Evolutionary conservation across 2,888 invertebrate genomes (phyloP).

Genomic region (Acleris sparsana): DNA sequence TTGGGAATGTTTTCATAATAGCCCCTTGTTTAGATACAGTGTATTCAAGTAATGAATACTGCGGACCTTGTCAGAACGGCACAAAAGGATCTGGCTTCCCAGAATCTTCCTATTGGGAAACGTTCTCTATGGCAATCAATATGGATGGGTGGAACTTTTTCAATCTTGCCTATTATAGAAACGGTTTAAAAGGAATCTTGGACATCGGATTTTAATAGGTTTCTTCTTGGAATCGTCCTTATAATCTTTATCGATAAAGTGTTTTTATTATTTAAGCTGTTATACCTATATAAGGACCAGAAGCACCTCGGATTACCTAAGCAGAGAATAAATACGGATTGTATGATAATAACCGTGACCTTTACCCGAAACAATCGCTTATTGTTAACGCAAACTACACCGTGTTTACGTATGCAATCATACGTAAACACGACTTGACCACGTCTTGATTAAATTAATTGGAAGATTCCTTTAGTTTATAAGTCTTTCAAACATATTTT

Average conservation of each 20-base stretch:
- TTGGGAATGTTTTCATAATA: constrained; percentile 37
- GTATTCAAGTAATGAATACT: constrained; percentile 11
- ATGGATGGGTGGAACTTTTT: neutral
- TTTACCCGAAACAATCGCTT: constrained; percentile 34
- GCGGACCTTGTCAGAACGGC: constrained; percentile 7
- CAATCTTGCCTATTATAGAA: neutral
- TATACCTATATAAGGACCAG: constrained; percentile 37
- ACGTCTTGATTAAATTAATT: neutral
- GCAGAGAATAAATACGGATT: constrained; percentile 20
- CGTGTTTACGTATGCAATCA: constrained; percentile 15
- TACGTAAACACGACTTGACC: neutral
- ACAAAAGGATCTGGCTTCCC: constrained; percentile 8
- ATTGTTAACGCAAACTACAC: constrained; percentile 20
- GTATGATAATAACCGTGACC: constrained; percentile 30
- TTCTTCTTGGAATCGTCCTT: neutral
- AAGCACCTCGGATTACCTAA: constrained; percentile 52
- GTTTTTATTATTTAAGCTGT: too few species aligned
- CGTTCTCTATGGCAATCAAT: neutral
- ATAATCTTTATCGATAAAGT: too few species aligned
- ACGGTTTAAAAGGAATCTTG: neutral
- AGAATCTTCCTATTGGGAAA: constrained; percentile 4
- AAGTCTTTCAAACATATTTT: too few species aligned
- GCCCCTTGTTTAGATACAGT: constrained; percentile 31
- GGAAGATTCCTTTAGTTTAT: too few species aligned
- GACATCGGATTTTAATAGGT: neutral